phyloP scores from a whole-genome alignment of 2,113 vertebrate genomes.

The Brienomyrus brachyistius region DNA sequence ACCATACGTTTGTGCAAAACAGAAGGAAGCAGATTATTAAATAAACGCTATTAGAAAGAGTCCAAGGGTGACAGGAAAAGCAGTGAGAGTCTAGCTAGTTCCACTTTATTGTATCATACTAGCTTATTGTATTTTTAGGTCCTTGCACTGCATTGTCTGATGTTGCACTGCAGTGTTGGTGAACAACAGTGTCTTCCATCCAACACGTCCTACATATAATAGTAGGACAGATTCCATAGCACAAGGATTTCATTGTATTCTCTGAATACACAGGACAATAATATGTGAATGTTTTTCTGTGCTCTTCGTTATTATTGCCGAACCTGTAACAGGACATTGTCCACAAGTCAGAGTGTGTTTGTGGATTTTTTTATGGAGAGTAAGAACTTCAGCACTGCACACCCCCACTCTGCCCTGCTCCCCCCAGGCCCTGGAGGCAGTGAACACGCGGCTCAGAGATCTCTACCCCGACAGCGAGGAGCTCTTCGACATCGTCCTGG shows the following conservation, averaged over 20 bases:
- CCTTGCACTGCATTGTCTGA: neutral
- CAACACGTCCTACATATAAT: neutral
- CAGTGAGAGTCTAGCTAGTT: neutral
- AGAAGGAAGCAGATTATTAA: neutral
- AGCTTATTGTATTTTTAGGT: neutral
- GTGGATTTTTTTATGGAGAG: neutral
- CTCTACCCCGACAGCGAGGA: conserved; percentile 90
- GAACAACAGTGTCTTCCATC: neutral
- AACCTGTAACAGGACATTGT: neutral
- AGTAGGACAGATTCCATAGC: neutral
- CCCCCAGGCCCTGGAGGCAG: conserved; percentile 80
- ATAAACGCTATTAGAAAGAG: neutral
- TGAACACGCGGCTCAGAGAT: conserved; percentile 73
- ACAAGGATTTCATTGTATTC: neutral
- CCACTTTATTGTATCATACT: neutral
- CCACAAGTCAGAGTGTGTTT: neutral
- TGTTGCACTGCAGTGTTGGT: neutral
- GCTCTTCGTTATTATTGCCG: neutral
- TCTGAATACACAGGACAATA: neutral
- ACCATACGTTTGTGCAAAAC: neutral
- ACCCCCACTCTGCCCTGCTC: neutral
- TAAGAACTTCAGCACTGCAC: neutral
- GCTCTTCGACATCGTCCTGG: conserved; percentile 87
- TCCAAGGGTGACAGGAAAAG: neutral
- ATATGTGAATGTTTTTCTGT: neutral